Evolutionary conservation across 2,113 vertebrate species (phyloP).

Genomic region (Porphyrio hochstetteri): DNA sequence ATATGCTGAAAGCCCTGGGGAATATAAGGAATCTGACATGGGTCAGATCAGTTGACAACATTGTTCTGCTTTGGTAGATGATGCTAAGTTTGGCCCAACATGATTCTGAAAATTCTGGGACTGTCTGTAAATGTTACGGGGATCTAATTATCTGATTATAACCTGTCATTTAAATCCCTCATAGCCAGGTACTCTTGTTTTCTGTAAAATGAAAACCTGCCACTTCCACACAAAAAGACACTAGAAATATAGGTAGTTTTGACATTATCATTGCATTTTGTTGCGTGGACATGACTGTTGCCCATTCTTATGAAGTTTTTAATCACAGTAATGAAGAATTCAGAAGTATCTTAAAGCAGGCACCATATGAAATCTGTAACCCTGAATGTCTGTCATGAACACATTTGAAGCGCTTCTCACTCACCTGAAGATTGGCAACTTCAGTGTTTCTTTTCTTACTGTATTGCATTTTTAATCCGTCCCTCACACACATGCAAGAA

Average conservation of each 20-base stretch:
- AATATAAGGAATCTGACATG: not conserved
- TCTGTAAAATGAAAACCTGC: not conserved
- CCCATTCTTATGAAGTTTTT: not conserved
- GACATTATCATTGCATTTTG: not conserved
- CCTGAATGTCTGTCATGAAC: not conserved
- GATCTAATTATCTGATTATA: not conserved
- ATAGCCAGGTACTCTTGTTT: not conserved
- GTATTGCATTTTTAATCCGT: not conserved
- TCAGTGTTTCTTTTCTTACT: not conserved
- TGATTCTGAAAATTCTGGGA: not conserved
- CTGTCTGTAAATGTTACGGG: not conserved
- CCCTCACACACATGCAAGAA: not conserved
- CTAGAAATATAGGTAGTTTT: not conserved
- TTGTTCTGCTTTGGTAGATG: not conserved
- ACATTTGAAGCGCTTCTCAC: not conserved
- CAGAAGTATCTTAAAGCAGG: not conserved
- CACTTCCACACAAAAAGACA: not conserved
- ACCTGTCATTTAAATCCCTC: not conserved
- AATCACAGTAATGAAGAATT: not conserved
- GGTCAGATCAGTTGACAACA: not conserved
- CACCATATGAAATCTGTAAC: not conserved
- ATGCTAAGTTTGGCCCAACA: not conserved
- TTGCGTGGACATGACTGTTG: not conserved
- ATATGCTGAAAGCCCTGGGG: not conserved
- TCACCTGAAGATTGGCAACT: not conserved